phyloP scores from a whole-genome alignment of 2,113 vertebrate genomes.

The Channa argus region DNA sequence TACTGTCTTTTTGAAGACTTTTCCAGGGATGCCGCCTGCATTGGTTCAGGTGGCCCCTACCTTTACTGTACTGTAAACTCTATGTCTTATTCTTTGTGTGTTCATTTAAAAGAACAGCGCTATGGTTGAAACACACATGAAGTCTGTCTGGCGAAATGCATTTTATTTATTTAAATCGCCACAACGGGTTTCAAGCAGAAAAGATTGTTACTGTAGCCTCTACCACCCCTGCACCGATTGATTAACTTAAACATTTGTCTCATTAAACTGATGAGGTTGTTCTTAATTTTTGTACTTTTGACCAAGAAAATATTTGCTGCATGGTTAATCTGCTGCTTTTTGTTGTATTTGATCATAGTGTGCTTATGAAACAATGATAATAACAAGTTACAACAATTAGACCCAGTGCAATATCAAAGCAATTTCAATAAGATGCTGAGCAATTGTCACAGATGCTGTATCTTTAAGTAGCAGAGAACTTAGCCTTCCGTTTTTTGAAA shows the following conservation, averaged over 20 bases:
- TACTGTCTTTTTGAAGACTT: conserved; percentile 46
- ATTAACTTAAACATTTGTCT: conserved; percentile 15
- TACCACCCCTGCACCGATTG: not conserved
- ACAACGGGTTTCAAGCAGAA: conserved; percentile 46
- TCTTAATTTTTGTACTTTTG: conserved; percentile 59
- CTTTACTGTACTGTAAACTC: conserved; percentile 60
- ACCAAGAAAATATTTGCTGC: conserved; percentile 53
- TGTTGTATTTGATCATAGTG: conserved; percentile 59
- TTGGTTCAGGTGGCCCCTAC: conserved; percentile 27
- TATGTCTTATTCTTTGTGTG: conserved; percentile 53
- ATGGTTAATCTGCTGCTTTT: conserved; percentile 56
- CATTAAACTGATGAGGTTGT: conserved; percentile 37
- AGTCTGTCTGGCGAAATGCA: conserved; percentile 48
- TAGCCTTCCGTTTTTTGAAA: conserved; percentile 64
- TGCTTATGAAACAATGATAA: conserved; percentile 18
- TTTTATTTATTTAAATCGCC: conserved; percentile 62
- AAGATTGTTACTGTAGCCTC: conserved; percentile 16
- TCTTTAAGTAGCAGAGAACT: conserved; percentile 73
- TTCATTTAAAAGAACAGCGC: conserved; percentile 45
- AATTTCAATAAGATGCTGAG: conserved; percentile 41
- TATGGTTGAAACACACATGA: conserved; percentile 60
- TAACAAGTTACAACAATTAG: conserved; percentile 5
- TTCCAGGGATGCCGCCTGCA: conserved; percentile 47
- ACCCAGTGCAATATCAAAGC: conserved; percentile 24
- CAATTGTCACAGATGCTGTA: conserved; percentile 46